Percentiles rank a stretch among this genome's conserved stretches.
Evolutionary conservation across 2,888 invertebrate genomes (phyloP).

Genomic region (Heterodera filipjevi): DNA sequence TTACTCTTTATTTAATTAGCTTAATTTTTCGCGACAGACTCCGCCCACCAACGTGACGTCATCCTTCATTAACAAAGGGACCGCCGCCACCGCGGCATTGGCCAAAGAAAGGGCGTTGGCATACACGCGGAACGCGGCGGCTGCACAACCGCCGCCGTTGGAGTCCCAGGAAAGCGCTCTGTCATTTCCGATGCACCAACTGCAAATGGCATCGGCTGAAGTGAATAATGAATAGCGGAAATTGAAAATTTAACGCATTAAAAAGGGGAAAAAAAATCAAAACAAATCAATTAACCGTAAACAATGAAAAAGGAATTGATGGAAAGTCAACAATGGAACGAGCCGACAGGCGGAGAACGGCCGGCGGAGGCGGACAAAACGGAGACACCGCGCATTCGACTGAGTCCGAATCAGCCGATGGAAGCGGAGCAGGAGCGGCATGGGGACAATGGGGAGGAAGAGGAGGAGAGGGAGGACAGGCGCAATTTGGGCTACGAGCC

Average conservation of each 20-base stretch:
- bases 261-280: neutral
- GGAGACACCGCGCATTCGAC: constrained; percentile 35
- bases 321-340: neutral
- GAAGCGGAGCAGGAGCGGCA: neutral
- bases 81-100: neutral
- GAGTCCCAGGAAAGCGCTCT: constrained; percentile 22
- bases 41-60: neutral
- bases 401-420: constrained; percentile 32
- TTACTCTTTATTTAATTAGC: neutral
- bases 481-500: constrained; percentile 27
- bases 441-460: constrained; percentile 8
- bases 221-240: constrained; percentile 5
- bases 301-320: neutral
- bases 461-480: constrained; percentile 17
- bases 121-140: constrained; percentile 3
- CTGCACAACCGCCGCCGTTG: constrained; percentile 15
- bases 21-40: neutral
- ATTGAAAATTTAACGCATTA: neutral
- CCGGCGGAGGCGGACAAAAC: neutral
- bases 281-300: neutral
- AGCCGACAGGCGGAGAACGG: neutral
- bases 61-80: constrained; percentile 8
- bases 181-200: constrained; percentile 20
- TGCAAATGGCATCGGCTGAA: neutral
- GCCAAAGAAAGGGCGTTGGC: constrained; percentile 12